Base-by-base conservation (phyloP, 1,140 invertebrate species). In the Papilio glaucus region DNA sequence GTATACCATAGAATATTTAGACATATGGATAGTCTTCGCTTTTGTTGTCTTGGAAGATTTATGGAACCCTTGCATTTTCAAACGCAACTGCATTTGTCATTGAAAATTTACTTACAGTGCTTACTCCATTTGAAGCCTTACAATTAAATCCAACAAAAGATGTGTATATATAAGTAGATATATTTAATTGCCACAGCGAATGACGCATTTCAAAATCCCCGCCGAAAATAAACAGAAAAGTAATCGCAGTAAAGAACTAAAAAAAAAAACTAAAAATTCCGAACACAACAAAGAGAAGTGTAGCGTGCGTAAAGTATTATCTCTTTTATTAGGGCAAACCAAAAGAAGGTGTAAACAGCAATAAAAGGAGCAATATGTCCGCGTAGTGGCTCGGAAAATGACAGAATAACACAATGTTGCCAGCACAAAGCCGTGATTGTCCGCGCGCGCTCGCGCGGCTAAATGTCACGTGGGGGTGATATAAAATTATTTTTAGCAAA, bases 361-460 rank as follows among this genome's bases (percentile, higher is more conserved):
- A 85, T 84, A 82, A 87, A 83, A 82, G 77, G 63, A 61, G 75
- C 82, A 87, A 82, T 86, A 80, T 86, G 77, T 80, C 71, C 63
- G 83, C 18, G 79, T 80, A 88, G 81, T 88, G 87, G 86, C 21
- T 85, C 76, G 87, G 86, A 89, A 90, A 91, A 91, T 89, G 84
- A 86, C 80, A 85, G 78, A 88, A 89, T 87, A 87, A 88, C 84
- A 73, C 63, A 76, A 75, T 74, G 80, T 73, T 67, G 72, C 71
- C 75, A 75, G 38, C 79, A 83, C 79, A 84, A 84, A 80, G 75
- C 49, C 72, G 65, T 72, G 72, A 84, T 89, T 89, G 83, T 87
- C 63, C 72, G 67, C 53, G 73, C 73, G 82, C 82, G 79, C 68
- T 81, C 80, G 75, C 42, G 74, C 79, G 81, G 72, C 70, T 70